Evolutionary conservation across 2,797 vertebrate genomes (phyloP).

Genomic region (Girardinus metallicus): DNA sequence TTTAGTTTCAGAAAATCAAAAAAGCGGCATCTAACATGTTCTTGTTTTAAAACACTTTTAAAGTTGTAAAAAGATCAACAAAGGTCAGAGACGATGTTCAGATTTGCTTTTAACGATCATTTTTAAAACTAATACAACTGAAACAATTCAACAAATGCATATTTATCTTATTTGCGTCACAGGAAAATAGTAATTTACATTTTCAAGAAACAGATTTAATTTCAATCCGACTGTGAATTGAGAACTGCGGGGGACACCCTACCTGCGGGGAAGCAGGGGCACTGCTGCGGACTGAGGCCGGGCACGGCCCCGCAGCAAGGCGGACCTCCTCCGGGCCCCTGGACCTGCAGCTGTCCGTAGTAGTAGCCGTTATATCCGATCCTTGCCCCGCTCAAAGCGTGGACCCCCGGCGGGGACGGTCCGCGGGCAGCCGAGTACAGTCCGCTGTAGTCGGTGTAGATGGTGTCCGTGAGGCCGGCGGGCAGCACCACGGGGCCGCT

Average conservation of each 20-base stretch:
- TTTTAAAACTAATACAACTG: not conserved
- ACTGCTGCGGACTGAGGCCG: constrained; percentile 89
- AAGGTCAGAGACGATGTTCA: not conserved
- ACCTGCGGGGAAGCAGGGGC: constrained; percentile 94
- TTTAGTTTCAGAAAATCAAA: not conserved
- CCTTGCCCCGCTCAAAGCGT: constrained; percentile 84
- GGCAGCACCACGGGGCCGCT: constrained; percentile 89
- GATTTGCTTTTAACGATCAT: not conserved
- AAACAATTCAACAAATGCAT: not conserved
- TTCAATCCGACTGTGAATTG: not conserved
- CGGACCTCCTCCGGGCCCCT: constrained; percentile 87
- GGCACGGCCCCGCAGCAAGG: constrained; percentile 90
- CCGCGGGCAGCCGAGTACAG: constrained; percentile 88
- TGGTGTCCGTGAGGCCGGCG: constrained; percentile 85
- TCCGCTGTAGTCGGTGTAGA: constrained; percentile 91
- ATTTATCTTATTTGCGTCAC: not conserved
- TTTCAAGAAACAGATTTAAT: not conserved
- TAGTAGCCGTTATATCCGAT: constrained; percentile 95
- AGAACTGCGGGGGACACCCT: constrained; percentile 20
- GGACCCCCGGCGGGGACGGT: constrained; percentile 84
- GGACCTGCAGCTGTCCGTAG: constrained; percentile 95
- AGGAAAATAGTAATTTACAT: not conserved
- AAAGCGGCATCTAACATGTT: not conserved
- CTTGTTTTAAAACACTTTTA: not conserved
- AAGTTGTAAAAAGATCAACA: not conserved